Conservation (phyloP, 2,888 invertebrate genomes). For the Pyrrhia umbra region DNA sequence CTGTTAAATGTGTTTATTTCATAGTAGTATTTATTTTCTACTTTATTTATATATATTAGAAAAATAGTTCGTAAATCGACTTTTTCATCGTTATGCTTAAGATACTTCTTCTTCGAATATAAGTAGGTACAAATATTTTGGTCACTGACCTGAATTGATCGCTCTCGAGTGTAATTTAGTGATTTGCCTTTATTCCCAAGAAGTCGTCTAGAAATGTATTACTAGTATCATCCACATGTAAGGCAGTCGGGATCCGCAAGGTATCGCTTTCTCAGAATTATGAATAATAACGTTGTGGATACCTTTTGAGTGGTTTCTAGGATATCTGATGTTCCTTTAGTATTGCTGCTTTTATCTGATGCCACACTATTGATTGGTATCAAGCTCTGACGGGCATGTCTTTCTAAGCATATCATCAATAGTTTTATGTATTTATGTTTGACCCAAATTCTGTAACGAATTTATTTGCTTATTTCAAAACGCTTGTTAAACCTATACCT, state of each 20-base stretch:
- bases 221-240: neutral
- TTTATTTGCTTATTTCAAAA: too few species aligned
- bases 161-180: neutral
- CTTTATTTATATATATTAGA: neutral
- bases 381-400: neutral
- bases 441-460: too few species aligned
- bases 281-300: constrained; percentile 5
- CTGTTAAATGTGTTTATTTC: neutral
- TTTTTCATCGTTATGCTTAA: neutral
- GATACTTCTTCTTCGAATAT: neutral
- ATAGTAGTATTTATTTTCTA: neutral
- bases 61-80: too few species aligned
- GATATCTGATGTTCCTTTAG: neutral
- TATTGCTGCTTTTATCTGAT: neutral
- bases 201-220: neutral
- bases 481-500: too few species aligned
- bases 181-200: neutral
- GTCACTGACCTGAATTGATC: neutral
- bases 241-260: neutral
- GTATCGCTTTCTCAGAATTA: neutral
- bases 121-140: too few species aligned
- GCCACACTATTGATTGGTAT: neutral
- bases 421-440: too few species aligned
- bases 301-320: neutral
- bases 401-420: neutral